phyloP scores from a whole-genome alignment of 2,888 invertebrate species.

The Drosophila leonis region DNA sequence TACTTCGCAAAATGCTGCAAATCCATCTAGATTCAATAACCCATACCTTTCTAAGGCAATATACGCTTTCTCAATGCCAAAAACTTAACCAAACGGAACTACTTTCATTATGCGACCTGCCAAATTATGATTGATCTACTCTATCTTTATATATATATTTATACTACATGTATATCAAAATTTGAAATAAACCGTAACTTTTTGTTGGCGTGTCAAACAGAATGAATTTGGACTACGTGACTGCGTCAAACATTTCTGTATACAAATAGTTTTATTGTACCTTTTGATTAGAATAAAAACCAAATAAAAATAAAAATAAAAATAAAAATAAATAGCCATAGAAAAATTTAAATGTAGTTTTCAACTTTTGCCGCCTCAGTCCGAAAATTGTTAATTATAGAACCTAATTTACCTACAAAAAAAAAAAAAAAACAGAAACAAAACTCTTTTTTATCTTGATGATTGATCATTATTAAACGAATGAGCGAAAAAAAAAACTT shows the following conservation, averaged over 20 bases:
- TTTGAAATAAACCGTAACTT: conserved; percentile 35
- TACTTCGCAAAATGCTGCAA: conserved; percentile 10
- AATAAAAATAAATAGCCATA: conserved; percentile 2
- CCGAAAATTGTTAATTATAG: conserved; percentile 71
- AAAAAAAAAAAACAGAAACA: conserved; percentile 10
- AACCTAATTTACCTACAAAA: conserved; percentile 69
- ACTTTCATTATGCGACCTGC: conserved; percentile 52
- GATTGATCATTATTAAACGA: conserved; percentile 76
- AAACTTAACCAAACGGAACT: conserved; percentile 53
- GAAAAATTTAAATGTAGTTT: conserved; percentile 64
- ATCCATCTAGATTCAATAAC: conserved; percentile 1
- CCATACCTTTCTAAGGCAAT: conserved; percentile 9
- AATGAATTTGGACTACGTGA: conserved; percentile 68
- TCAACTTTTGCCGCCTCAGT: conserved; percentile 55
- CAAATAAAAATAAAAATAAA: background rate
- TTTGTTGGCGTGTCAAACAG: conserved; percentile 42
- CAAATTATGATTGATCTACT: conserved; percentile 59
- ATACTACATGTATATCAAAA: background rate
- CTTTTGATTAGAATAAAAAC: conserved; percentile 53
- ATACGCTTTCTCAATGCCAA: conserved; percentile 53
- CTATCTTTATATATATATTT: conserved; percentile 13
- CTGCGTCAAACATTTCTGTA: conserved; percentile 43
- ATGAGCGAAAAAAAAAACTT: conserved; percentile 35
- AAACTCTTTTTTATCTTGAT: conserved; percentile 65
- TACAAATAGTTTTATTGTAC: conserved; percentile 39